A percentile compares a stretch with the other conserved stretches of the same genome.
Evolutionary conservation across 2,113 vertebrate genomes (phyloP).

Genomic region (Menidia beryllina): DNA sequence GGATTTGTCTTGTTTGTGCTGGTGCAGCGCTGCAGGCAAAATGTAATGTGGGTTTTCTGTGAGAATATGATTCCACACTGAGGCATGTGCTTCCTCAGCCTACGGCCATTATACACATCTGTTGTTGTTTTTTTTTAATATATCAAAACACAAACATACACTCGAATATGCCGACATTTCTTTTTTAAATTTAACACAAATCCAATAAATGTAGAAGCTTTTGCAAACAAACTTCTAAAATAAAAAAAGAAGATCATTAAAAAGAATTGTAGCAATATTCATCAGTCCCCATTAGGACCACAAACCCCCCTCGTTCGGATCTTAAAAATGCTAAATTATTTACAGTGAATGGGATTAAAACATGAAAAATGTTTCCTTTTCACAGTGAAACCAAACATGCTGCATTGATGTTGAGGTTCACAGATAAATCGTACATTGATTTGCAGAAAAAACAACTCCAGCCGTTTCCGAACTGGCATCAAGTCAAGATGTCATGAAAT

Average conservation of each 20-base stretch:
- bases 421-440: not conserved
- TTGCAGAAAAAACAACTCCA: not conserved
- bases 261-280: no score
- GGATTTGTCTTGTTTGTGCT: not conserved
- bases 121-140: no score
- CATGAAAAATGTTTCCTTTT: not conserved
- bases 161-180: no score
- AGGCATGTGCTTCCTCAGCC: no score
- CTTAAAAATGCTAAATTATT: not conserved
- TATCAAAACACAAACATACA: no score
- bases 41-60: no score
- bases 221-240: no score
- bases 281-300: not conserved
- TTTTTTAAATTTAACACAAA: no score
- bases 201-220: no score
- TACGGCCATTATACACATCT: no score
- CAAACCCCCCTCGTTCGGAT: not conserved
- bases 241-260: no score
- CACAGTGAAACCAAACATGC: not conserved
- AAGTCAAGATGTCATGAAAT: not conserved
- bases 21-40: not conserved
- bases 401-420: not conserved
- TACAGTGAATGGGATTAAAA: not conserved
- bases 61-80: no score
- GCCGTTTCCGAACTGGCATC: not conserved